Percentiles rank a stretch among this genome's conserved stretches.
Conservation (phyloP, 1,140 invertebrate genomes). For the Drosophila navojoa region DNA sequence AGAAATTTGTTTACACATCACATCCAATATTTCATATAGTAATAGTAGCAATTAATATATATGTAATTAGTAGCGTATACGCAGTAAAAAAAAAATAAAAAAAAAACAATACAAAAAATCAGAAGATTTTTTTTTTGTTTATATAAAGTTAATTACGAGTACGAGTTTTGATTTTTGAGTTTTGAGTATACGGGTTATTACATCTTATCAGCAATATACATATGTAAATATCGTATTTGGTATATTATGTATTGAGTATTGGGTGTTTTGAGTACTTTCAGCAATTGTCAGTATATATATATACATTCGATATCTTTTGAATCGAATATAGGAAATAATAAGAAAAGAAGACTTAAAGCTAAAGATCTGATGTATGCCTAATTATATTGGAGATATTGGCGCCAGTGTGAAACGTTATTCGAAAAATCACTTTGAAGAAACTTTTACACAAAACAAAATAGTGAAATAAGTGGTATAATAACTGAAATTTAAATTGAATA, state of each 20-base stretch:
- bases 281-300: slow-evolving; percentile 13
- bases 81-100: slow-evolving; percentile 64
- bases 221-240: slow-evolving; percentile 51
- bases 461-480: not conserved
- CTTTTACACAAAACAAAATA: not conserved
- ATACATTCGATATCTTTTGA: not conserved
- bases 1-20: slow-evolving; percentile 80
- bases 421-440: not conserved
- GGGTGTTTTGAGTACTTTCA: slow-evolving; percentile 11
- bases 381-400: too few relatives aligned
- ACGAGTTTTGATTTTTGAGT: slow-evolving; percentile 7
- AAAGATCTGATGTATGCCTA: too few relatives aligned
- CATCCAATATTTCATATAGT: slow-evolving; percentile 83
- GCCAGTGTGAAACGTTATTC: too few relatives aligned
- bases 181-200: slow-evolving; percentile 40
- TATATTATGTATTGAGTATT: slow-evolving; percentile 31
- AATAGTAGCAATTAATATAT: slow-evolving; percentile 75
- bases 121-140: slow-evolving; percentile 31
- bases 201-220: slow-evolving; percentile 57
- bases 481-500: slow-evolving; percentile 6
- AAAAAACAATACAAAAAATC: slow-evolving; percentile 43
- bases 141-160: slow-evolving; percentile 56
- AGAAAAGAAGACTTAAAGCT: too few relatives aligned
- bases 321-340: too few relatives aligned
- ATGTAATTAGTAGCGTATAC: slow-evolving; percentile 68